phyloP scores from a whole-genome alignment of 2,888 invertebrate genomes.

The Seira ritae region DNA sequence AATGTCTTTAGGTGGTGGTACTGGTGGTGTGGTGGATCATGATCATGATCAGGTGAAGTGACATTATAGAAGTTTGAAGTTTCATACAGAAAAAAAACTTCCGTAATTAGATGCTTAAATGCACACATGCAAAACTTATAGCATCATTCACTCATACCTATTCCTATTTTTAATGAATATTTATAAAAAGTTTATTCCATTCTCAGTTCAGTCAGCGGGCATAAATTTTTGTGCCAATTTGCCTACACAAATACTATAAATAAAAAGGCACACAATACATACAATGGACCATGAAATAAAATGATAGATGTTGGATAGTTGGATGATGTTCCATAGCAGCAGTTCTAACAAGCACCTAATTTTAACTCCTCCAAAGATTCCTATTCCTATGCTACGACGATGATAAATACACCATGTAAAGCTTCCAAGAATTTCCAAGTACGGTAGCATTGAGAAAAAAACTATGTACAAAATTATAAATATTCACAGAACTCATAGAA shows the following conservation, averaged over 20 bases:
- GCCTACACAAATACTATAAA: conserved; percentile 9
- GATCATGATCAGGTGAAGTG: neutral
- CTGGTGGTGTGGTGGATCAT: no score
- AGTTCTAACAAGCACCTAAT: no score
- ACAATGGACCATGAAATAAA: conserved; percentile 8
- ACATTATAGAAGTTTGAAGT: neutral
- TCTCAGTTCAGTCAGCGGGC: no score
- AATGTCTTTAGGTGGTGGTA: neutral
- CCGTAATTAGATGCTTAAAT: conserved; percentile 9
- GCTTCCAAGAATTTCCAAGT: neutral
- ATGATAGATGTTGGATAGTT: no score
- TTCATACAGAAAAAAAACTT: conserved; percentile 1
- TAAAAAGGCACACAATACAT: neutral
- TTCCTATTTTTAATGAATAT: neutral
- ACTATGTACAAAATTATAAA: neutral
- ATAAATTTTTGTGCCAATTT: neutral
- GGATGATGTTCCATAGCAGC: no score
- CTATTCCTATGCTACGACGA: no score
- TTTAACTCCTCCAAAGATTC: no score
- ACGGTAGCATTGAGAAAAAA: neutral
- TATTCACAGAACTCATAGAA: neutral
- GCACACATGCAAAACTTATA: neutral
- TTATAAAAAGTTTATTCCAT: neutral
- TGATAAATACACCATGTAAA: no score
- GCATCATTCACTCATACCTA: neutral